Conservation (phyloP, 2,113 vertebrate genomes). For the Tenrec ecaudatus region DNA sequence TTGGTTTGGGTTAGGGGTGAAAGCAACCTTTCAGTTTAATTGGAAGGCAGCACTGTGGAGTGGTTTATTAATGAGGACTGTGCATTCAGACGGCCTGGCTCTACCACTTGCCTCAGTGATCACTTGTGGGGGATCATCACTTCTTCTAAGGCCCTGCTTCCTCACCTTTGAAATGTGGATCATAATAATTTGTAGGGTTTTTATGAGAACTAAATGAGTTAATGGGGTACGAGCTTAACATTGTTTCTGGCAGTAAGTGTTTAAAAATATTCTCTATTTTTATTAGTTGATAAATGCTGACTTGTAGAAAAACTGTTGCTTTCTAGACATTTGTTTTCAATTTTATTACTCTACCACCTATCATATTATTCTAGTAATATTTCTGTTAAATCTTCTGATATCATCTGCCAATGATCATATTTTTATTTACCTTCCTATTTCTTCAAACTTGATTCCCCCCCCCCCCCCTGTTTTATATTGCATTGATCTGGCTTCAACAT, state of each 20-base stretch:
- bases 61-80: not conserved
- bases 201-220: constrained; percentile 25
- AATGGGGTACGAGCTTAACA: not conserved
- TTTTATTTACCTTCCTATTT: constrained; percentile 33
- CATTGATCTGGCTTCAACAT: constrained; percentile 38
- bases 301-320: constrained; percentile 27
- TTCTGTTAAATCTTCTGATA: not conserved
- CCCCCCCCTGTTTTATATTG: not conserved
- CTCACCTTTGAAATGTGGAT: not conserved
- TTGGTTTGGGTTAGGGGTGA: not conserved
- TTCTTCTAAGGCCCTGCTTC: not conserved
- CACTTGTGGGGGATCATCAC: not conserved
- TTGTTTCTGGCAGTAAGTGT: not conserved
- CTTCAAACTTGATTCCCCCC: constrained; percentile 8
- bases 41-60: not conserved
- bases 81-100: not conserved
- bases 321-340: constrained; percentile 61
- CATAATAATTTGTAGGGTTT: not conserved
- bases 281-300: constrained; percentile 14
- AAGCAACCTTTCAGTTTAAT: not conserved
- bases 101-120: not conserved
- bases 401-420: constrained; percentile 38
- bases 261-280: constrained; percentile 33
- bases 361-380: constrained; percentile 36
- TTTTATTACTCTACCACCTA: constrained; percentile 15